These are phyloP conservation scores for Goniozus legneri DNA, from an alignment of 1,140 invertebrate species.

Conservation along the genomic window DNA sequence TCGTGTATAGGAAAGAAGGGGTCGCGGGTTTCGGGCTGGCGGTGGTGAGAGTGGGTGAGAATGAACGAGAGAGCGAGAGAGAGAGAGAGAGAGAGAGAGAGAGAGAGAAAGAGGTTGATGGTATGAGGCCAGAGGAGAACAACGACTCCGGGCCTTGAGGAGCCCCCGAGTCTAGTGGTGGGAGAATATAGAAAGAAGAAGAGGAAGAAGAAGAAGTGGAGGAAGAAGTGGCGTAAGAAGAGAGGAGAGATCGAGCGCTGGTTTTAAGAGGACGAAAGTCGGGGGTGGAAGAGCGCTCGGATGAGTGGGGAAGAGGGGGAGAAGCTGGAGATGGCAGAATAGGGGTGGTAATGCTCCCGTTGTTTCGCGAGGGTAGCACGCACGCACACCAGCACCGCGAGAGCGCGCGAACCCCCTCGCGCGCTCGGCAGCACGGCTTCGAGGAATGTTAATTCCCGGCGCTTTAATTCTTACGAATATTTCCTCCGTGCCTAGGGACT, in stretches of 20 bases:
- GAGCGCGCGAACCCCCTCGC: conserved; percentile 15
- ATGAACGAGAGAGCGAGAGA: too few species aligned
- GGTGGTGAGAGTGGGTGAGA: conserved; percentile 3
- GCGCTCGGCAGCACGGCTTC: conserved; percentile 25
- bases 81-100: conserved; percentile 26
- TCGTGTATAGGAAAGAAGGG: conserved; percentile 39
- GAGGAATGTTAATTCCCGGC: conserved; percentile 53
- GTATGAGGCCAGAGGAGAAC: background rate
- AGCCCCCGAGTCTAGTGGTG: conserved; percentile 14
- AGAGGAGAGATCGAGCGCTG: background rate
- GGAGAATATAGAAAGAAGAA: conserved; percentile 1
- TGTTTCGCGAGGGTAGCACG: conserved; percentile 49
- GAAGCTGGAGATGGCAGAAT: conserved; percentile 31
- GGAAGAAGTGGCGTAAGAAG: conserved; percentile 6
- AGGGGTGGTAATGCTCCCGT: conserved; percentile 46
- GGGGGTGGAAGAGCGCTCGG: background rate
- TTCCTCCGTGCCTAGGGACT: conserved; percentile 40
- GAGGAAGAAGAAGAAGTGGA: conserved; percentile 3
- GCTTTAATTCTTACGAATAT: conserved; percentile 57
- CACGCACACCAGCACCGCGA: conserved; percentile 35
- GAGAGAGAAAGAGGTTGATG: too few species aligned
- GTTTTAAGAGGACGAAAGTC: conserved; percentile 1
- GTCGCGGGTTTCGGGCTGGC: conserved; percentile 15
- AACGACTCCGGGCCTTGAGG: background rate
- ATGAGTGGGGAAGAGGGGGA: conserved; percentile 15